Conservation (phyloP, 2,797 vertebrate genomes). For the Poeciliopsis infans region DNA sequence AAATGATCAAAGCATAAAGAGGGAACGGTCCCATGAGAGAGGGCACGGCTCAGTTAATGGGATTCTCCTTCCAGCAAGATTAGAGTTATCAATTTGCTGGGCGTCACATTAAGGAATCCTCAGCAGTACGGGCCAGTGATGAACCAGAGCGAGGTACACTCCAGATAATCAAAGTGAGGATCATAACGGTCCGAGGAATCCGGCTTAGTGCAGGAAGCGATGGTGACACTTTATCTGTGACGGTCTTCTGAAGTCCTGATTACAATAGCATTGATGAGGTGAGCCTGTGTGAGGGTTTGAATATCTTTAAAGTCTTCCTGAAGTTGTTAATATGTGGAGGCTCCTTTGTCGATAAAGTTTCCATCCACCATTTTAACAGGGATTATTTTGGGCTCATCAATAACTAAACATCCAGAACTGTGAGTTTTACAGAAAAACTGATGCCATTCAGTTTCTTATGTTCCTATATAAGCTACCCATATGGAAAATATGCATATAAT, state of each 20-base stretch:
- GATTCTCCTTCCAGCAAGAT: conserved; percentile 62
- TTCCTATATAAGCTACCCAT: not conserved
- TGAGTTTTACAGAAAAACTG: not conserved
- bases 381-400: not conserved
- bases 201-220: conserved; percentile 19
- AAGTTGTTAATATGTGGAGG: not conserved
- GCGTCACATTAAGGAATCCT: conserved; percentile 59
- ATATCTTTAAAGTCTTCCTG: not conserved
- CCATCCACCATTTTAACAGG: not conserved
- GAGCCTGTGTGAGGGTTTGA: not conserved
- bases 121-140: conserved; percentile 10
- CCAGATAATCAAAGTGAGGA: conserved; percentile 39
- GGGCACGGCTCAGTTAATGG: conserved; percentile 48
- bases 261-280: not conserved
- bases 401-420: not conserved
- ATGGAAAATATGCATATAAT: too few species aligned
- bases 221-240: conserved; percentile 34
- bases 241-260: not conserved
- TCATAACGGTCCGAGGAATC: conserved; percentile 39
- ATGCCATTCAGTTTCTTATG: not conserved
- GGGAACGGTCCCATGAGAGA: conserved; percentile 36
- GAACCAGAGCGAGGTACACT: conserved; percentile 16
- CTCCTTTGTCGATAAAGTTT: not conserved
- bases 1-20: conserved; percentile 55
- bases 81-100: conserved; percentile 62